Base-by-base conservation (phyloP, 1,140 invertebrate species). In the Hylyphantes graminicola region DNA sequence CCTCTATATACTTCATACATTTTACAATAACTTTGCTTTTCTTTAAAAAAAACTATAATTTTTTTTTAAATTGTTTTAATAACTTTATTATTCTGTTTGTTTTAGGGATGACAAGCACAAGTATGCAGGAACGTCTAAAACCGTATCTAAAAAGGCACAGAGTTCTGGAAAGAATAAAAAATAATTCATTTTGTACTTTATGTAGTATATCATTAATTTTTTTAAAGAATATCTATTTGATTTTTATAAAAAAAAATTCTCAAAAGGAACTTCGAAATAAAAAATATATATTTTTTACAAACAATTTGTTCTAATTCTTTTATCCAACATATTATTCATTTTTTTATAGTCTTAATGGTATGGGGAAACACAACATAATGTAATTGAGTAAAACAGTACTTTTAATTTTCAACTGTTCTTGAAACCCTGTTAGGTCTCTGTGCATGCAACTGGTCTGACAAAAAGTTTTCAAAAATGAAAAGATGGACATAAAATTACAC, bases 91-190 rank as follows among this genome's bases (percentile, higher is more conserved):
- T 51, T n/a, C 4, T 76, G n/a, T 78, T 67, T 55, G 13, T 35
- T 80, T 50, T 50, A 81, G 79, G 50, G 85, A 75, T 78, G 89
- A 90, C 86, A 85, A 87, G 2, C 88, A 89, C 57, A 90, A 90
- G 73, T 89, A 88, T 82, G 76, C 79, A 50, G 89, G 88, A 73
- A 82, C 86, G 74, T 86, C 84, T 85, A 90, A 90, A 85, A 90
- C 89, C 8, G 35, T 50, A 8, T 73, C 79, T 0, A 81, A 63
- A 61, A 81, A 81, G 15, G 7, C 79, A 54, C 79, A 81, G 61
- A 21, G 53, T 59, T 21, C 19, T 12, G 64, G 53, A 15, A 68
- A 50, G 13, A 59, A 54, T 3, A 81, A 73, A 59, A 81, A 81
- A 73, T 65, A 11, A 54, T 19, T 61, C 3, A 15, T 61, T 61